These are phyloP conservation scores for Alviniconcha strummeri DNA, from an alignment of 2,888 invertebrate genomes.

Conservation along the genomic window DNA sequence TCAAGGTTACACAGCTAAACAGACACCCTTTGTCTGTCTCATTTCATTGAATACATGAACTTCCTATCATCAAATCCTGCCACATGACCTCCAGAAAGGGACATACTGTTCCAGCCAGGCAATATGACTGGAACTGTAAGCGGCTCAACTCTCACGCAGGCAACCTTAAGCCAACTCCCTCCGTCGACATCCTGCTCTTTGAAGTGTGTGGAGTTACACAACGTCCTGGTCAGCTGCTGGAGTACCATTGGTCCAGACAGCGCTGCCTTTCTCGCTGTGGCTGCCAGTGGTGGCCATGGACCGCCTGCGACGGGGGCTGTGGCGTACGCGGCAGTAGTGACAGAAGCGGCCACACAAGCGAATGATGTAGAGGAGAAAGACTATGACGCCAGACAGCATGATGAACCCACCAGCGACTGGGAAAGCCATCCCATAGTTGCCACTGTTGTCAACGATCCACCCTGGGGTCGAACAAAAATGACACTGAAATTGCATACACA, in stretches of 20 bases:
- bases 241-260: conserved; percentile 12
- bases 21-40: background rate
- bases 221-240: background rate
- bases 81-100: too few relatives aligned
- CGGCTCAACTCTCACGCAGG: background rate
- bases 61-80: background rate
- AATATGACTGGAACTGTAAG: background rate
- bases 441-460: conserved; percentile 80
- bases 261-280: background rate
- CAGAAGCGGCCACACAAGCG: conserved; percentile 31
- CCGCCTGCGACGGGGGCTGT: background rate
- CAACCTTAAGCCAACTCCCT: background rate
- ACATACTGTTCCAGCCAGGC: too few relatives aligned
- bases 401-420: conserved; percentile 87
- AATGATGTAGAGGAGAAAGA: conserved; percentile 47
- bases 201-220: background rate
- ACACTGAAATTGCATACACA: too few relatives aligned
- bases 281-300: background rate
- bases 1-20: too few relatives aligned
- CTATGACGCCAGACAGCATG: conserved; percentile 80
- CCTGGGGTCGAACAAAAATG: conserved; percentile 52
- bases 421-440: conserved; percentile 83
- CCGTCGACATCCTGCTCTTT: too few relatives aligned
- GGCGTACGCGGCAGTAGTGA: background rate
- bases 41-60: background rate